A percentile compares a stretch with the other conserved stretches of the same genome.
Conservation (phyloP, 1,140 invertebrate genomes). For the Megathymus violae region DNA sequence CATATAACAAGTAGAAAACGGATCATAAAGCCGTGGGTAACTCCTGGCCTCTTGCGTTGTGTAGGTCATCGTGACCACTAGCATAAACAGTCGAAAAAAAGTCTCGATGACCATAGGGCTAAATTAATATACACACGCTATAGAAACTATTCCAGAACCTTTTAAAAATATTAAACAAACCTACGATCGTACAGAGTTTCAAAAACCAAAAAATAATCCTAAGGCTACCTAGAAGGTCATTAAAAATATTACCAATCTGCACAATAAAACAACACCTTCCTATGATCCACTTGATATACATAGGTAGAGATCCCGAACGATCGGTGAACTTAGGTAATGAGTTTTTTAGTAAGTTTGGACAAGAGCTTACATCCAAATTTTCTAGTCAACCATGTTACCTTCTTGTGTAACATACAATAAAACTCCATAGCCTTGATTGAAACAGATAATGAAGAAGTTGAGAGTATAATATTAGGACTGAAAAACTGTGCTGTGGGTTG, state of each 20-base stretch:
- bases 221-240: slow-evolving; percentile 37
- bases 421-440: slow-evolving; percentile 37
- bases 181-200: slow-evolving; percentile 31
- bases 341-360: slow-evolving; percentile 35
- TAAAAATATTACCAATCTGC: slow-evolving; percentile 29
- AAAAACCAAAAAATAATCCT: slow-evolving; percentile 32
- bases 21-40: slow-evolving; percentile 45
- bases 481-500: slow-evolving; percentile 34
- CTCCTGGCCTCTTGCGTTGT: slow-evolving; percentile 41
- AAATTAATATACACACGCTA: slow-evolving; percentile 35
- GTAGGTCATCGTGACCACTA: slow-evolving; percentile 38
- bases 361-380: slow-evolving; percentile 16
- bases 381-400: too few relatives aligned
- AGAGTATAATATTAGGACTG: slow-evolving; percentile 25
- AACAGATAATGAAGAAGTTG: slow-evolving; percentile 33
- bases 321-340: slow-evolving; percentile 25
- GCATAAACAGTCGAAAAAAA: slow-evolving; percentile 38
- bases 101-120: slow-evolving; percentile 25
- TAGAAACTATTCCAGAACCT: slow-evolving; percentile 42
- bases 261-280: not conserved
- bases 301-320: not conserved
- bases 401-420: too few relatives aligned
- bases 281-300: slow-evolving; percentile 1
- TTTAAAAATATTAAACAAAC: slow-evolving; percentile 38
- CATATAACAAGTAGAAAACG: slow-evolving; percentile 22